Evolutionary conservation across 2,113 vertebrate genomes (phyloP), one percentile per base, ranked within the genome.

Genomic region (Sinocyclocheilus rhinocerous): DNA sequence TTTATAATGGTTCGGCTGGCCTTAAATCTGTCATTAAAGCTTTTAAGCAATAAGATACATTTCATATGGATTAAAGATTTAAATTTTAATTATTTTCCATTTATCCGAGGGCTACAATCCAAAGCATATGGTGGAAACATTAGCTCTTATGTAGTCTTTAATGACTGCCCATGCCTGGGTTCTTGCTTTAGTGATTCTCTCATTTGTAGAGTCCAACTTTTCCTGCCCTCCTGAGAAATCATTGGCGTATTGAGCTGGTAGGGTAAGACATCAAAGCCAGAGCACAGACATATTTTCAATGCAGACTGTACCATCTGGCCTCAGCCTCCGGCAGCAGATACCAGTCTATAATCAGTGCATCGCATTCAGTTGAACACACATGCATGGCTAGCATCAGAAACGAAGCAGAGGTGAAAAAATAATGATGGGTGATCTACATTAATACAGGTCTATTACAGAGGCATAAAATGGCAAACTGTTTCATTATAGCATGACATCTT

Each of bases 81-180:
- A 89, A 88, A 80, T 89, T 86, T 63, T 83, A 78, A 90, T 90
- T 87, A 88, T 91, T 89, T 90, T 90, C 81, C 76, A 76, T 87
- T 88, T 87, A 90, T 89, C 67, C 84, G 45, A 88, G 18, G 87
- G 87, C 42, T 81, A 67, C 84, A 88, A 78, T 82, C 81, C 83
- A 70, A 69, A 59, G 89, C 92, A 93, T 91, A 94, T 92, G 92
- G 87, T 88, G 89, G 92, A 93, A 91, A 45, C 90, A 93, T 93
- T 91, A 92, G 50, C 12, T 63, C 89, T 91, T 92, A 93, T 93
- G 91, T 83, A 87, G 87, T 91, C 86, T 92, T 90, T 93, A 93
- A 93, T 94, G 93, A 92, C 88, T 91, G 84, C 48, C 82, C 89
- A 90, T 88, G 90, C 85, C 92, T 89, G 89, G 81, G 89, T 90